Conservation (phyloP, 2,888 invertebrate species). For the Pteria penguin region DNA sequence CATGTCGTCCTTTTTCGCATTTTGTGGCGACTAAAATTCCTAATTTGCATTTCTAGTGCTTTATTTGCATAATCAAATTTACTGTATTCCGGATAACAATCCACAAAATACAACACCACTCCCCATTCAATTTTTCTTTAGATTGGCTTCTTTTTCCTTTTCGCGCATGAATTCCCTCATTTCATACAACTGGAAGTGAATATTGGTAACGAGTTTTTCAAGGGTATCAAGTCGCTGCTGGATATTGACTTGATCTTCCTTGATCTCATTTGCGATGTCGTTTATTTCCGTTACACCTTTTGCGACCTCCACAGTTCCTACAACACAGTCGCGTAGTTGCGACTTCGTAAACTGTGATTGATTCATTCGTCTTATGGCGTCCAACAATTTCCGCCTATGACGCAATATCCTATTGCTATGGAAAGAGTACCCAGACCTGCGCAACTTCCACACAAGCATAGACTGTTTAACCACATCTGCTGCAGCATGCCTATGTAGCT, state of each 20-base stretch:
- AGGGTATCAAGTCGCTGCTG: slow-evolving; percentile 57
- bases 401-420: slow-evolving; percentile 52
- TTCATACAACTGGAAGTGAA: slow-evolving; percentile 60
- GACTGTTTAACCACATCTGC: slow-evolving; percentile 65
- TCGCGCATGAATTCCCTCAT: slow-evolving; percentile 47
- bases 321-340: slow-evolving; percentile 59
- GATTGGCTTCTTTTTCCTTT: slow-evolving; percentile 1
- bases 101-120: no score
- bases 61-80: no score
- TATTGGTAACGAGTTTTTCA: slow-evolving; percentile 60
- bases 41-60: no score
- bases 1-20: no score
- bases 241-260: slow-evolving; percentile 59
- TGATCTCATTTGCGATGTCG: slow-evolving; percentile 53
- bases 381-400: slow-evolving; percentile 61
- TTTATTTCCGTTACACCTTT: slow-evolving; percentile 64
- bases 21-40: no score
- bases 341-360: slow-evolving; percentile 61
- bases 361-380: slow-evolving; percentile 65
- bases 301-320: slow-evolving; percentile 65
- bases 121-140: background rate
- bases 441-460: slow-evolving; percentile 61
- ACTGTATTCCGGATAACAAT: no score
- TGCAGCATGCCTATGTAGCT: slow-evolving; percentile 61
- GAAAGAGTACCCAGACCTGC: slow-evolving; percentile 50